A percentile compares a stretch with the other conserved stretches of the same genome.
phyloP scores from a whole-genome alignment of 2,797 vertebrate species.

The Neosilurus mollespiculum region DNA sequence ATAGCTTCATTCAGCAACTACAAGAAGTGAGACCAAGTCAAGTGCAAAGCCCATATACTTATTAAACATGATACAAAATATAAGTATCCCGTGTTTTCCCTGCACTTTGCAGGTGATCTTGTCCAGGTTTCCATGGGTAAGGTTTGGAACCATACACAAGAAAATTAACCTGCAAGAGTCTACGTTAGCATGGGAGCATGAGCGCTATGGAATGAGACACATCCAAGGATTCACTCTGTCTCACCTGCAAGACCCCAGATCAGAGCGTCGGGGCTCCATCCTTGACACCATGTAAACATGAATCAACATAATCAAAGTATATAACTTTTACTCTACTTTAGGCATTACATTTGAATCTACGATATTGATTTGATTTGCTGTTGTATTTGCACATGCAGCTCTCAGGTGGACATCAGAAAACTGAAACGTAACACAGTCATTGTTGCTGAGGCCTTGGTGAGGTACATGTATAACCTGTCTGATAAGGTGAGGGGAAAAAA shows the following conservation, averaged over 20 bases:
- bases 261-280: constrained; percentile 70
- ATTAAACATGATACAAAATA: not conserved
- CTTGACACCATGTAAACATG: constrained; percentile 72
- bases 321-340: not conserved
- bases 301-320: not conserved
- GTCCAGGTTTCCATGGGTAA: constrained; percentile 75
- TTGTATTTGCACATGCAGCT: constrained; percentile 57
- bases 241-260: constrained; percentile 73
- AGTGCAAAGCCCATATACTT: not conserved
- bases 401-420: constrained; percentile 74
- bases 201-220: constrained; percentile 75
- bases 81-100: not conserved
- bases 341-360: not conserved
- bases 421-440: constrained; percentile 75
- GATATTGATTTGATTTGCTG: not conserved
- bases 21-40: constrained; percentile 68
- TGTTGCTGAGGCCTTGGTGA: constrained; percentile 74
- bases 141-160: constrained; percentile 74
- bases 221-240: constrained; percentile 79
- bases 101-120: constrained; percentile 67
- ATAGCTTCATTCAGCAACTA: constrained; percentile 71
- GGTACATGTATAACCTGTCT: constrained; percentile 77
- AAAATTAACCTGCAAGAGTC: constrained; percentile 80
- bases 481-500: constrained; percentile 67
- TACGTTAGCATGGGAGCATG: constrained; percentile 78